These are phyloP conservation scores for Apolygus lucorum DNA, from an alignment of 1,140 invertebrate genomes.

Conservation along the genomic window DNA sequence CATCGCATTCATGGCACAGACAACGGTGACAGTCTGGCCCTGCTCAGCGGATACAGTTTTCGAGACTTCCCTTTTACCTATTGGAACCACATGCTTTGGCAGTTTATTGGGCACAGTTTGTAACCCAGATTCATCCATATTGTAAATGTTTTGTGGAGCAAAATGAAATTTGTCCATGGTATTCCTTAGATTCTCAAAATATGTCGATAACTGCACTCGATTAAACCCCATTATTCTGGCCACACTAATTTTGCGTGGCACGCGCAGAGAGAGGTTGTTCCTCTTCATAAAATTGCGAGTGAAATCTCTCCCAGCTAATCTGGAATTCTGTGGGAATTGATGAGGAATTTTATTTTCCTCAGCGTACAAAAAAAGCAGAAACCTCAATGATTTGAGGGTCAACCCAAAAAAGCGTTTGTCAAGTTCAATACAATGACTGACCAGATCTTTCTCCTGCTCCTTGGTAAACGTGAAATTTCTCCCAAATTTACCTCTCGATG, in stretches of 20 bases:
- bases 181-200: conserved; percentile 29
- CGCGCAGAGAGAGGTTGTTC: conserved; percentile 22
- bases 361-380: background rate
- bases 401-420: conserved; percentile 15
- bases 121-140: conserved; percentile 36
- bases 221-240: conserved; percentile 33
- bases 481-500: background rate
- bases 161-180: conserved; percentile 25
- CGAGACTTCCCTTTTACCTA: conserved; percentile 37
- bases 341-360: conserved; percentile 20
- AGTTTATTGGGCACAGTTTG: conserved; percentile 33
- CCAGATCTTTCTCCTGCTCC: background rate
- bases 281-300: conserved; percentile 11
- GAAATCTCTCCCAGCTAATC: conserved; percentile 25
- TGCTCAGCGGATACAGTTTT: conserved; percentile 40
- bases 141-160: conserved; percentile 31
- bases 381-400: conserved; percentile 12
- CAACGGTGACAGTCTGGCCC: conserved; percentile 37
- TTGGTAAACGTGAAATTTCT: background rate
- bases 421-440: background rate
- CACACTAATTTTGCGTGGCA: conserved; percentile 26
- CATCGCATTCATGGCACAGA: conserved; percentile 34
- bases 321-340: conserved; percentile 11
- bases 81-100: conserved; percentile 34
- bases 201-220: conserved; percentile 28